These are phyloP conservation scores for Tetranychus truncatus DNA, from an alignment of 2,888 invertebrate genomes.

Conservation along the genomic window DNA sequence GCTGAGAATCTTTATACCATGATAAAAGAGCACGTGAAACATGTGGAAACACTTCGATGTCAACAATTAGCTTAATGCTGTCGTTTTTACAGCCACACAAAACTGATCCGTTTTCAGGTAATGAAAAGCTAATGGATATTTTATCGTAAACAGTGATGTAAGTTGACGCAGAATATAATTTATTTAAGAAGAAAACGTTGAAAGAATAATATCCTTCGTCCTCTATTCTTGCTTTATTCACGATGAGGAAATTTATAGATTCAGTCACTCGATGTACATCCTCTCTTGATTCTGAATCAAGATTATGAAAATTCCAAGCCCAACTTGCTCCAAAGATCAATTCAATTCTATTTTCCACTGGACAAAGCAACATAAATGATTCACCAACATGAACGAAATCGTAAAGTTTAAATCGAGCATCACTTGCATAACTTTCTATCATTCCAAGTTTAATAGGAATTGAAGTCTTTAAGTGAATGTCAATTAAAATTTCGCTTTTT, in stretches of 20 bases:
- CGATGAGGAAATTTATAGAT: conserved; percentile 17
- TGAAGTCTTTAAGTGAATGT: no score
- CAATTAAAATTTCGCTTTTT: no score
- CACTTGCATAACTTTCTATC: no score
- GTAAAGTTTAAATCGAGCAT: no score
- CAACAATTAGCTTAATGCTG: conserved; percentile 27
- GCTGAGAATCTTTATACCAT: conserved; percentile 23
- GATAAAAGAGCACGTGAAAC: conserved; percentile 20
- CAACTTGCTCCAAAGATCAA: conserved; percentile 10
- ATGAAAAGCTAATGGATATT: conserved; percentile 26
- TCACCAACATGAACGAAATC: no score
- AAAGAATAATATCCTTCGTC: conserved; percentile 29
- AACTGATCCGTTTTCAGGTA: conserved; percentile 15
- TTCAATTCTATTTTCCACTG: no score
- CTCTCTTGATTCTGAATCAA: conserved; percentile 24
- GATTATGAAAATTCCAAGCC: conserved; percentile 27
- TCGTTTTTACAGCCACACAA: conserved; percentile 14
- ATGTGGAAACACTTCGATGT: conserved; percentile 26
- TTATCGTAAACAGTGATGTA: conserved; percentile 27
- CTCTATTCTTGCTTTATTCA: conserved; percentile 25
- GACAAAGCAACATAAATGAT: no score
- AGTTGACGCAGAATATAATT: conserved; percentile 16
- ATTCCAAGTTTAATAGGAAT: no score
- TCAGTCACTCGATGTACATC: conserved; percentile 18
- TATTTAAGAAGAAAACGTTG: conserved; percentile 18